Evolutionary conservation across 2,888 invertebrate genomes (phyloP).

Genomic region (Papilio protenor): DNA sequence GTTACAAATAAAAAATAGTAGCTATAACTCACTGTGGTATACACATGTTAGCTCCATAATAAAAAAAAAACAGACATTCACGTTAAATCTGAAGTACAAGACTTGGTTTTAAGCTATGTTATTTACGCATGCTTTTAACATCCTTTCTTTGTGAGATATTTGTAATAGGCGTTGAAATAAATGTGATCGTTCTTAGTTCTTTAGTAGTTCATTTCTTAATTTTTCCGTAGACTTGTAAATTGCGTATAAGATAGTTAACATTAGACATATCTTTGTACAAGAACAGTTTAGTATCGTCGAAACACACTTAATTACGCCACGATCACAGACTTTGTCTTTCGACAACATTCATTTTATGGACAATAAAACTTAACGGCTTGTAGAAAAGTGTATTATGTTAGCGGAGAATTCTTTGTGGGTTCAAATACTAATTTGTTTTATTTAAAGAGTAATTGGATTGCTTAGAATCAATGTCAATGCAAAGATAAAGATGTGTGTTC

Average conservation of each 20-base stretch:
- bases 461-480: not conserved
- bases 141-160: no score
- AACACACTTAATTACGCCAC: slow-evolving; percentile 13
- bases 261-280: slow-evolving; percentile 4
- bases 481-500: not conserved
- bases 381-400: not conserved
- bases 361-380: slow-evolving; percentile 45
- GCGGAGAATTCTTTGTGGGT: slow-evolving; percentile 1
- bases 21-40: no score
- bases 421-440: not conserved
- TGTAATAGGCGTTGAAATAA: no score
- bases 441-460: not conserved
- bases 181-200: no score
- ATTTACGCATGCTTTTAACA: no score
- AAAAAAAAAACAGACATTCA: no score
- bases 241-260: not conserved
- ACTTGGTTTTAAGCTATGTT: no score
- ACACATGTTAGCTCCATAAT: no score
- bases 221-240: not conserved
- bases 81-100: no score
- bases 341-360: slow-evolving; percentile 46
- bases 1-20: no score
- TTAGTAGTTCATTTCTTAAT: not conserved
- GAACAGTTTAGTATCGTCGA: slow-evolving; percentile 11
- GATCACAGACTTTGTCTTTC: slow-evolving; percentile 20